These are phyloP conservation scores for Polylopha cassiicola DNA, from an alignment of 2,888 invertebrate genomes.

Conservation along the genomic window DNA sequence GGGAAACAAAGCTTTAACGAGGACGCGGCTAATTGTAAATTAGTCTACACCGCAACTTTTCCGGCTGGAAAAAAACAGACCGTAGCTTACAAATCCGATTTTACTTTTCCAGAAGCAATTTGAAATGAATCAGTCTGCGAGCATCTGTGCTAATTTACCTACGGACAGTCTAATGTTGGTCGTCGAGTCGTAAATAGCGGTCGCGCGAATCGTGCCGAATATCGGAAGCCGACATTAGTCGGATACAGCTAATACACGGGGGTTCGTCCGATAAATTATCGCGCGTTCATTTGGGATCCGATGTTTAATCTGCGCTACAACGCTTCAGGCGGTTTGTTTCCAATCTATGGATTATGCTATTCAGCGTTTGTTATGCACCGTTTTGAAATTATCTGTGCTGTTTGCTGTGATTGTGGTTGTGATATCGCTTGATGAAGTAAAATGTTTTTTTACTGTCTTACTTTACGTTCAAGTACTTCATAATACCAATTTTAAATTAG, in stretches of 20 bases:
- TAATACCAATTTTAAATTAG: no score
- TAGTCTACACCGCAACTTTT: constrained; percentile 31
- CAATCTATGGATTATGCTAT: constrained; percentile 20
- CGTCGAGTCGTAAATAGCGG: constrained; percentile 73
- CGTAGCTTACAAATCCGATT: constrained; percentile 66
- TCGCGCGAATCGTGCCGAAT: constrained; percentile 50
- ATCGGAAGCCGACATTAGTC: constrained; percentile 75
- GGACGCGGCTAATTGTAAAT: constrained; percentile 18
- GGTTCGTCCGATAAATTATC: constrained; percentile 74
- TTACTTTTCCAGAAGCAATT: constrained; percentile 72
- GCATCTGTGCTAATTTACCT: constrained; percentile 78
- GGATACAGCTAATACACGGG: constrained; percentile 77
- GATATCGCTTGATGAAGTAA: no score
- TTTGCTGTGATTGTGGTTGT: no score
- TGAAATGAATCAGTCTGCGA: constrained; percentile 76
- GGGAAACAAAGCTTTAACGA: constrained; percentile 9
- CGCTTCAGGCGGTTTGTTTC: constrained; percentile 38
- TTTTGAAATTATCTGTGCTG: constrained; percentile 7
- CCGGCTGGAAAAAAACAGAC: constrained; percentile 40
- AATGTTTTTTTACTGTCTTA: no score
- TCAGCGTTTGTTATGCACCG: constrained; percentile 8
- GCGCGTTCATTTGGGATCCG: constrained; percentile 73
- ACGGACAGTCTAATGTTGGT: constrained; percentile 77
- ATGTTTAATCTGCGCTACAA: constrained; percentile 74
- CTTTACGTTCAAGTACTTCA: no score